Conservation (phyloP, 2,797 vertebrate species). For the Crocodylus rhombifer region DNA sequence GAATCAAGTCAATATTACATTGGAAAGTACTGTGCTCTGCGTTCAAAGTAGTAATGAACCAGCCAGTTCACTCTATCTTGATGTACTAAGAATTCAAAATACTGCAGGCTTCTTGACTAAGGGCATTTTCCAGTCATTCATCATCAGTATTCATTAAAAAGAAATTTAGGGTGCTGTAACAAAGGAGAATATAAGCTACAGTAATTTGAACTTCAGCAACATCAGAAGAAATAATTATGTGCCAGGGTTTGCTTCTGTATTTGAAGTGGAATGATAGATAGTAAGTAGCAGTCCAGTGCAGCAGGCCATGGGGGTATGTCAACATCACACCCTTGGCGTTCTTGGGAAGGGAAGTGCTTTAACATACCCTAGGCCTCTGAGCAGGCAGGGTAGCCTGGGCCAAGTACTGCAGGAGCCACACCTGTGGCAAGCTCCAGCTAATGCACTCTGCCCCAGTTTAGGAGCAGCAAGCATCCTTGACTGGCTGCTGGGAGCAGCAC, state of each 20-base stretch:
- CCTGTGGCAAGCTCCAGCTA: no score
- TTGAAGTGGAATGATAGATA: neutral
- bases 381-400: no score
- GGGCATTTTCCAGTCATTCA: neutral
- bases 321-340: no score
- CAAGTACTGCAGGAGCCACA: no score
- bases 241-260: neutral
- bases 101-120: conserved; percentile 30
- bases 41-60: conserved; percentile 19
- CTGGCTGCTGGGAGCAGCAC: no score
- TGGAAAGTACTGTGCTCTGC: neutral
- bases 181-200: conserved; percentile 32
- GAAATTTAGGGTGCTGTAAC: conserved; percentile 17
- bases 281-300: neutral
- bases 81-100: conserved; percentile 20
- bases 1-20: neutral
- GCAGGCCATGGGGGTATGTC: no score
- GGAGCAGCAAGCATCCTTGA: no score
- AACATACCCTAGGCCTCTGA: no score
- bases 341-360: no score
- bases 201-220: conserved; percentile 27
- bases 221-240: conserved; percentile 39
- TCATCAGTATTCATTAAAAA: conserved; percentile 45
- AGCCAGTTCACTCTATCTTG: conserved; percentile 41
- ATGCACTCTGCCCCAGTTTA: no score